phyloP scores from a whole-genome alignment of 2,888 invertebrate species.

The Eucriotettix oculatus region DNA sequence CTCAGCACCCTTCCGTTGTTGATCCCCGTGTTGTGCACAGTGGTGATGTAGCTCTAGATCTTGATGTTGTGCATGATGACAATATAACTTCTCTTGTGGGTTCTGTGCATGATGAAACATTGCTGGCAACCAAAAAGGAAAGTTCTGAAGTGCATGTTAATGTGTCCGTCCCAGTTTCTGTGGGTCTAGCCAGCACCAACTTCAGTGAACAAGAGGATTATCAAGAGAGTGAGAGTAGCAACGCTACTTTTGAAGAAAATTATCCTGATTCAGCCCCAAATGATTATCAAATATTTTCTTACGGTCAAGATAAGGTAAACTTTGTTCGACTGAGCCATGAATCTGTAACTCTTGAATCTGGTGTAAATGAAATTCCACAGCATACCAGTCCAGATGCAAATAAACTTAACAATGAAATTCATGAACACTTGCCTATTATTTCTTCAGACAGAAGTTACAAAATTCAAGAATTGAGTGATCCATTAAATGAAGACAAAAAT shows the following conservation, averaged over 20 bases:
- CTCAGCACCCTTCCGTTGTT: constrained; percentile 2
- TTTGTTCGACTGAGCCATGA: constrained; percentile 26
- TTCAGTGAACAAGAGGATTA: constrained; percentile 1
- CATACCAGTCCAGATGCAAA: constrained; percentile 16
- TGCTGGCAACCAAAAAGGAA: neutral
- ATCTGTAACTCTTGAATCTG: constrained; percentile 11
- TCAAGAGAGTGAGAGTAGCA: neutral
- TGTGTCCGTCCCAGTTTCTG: constrained; percentile 12
- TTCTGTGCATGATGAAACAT: constrained; percentile 2
- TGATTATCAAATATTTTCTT: constrained; percentile 20
- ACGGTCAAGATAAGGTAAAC: constrained; percentile 29
- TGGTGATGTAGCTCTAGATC: constrained; percentile 8
- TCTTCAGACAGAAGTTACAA: neutral
- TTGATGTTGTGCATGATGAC: constrained; percentile 13
- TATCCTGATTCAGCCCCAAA: constrained; percentile 14
- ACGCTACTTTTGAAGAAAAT: too few relatives aligned
- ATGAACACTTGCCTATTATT: constrained; percentile 1
- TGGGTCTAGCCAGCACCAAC: constrained; percentile 5
- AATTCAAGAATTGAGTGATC: neutral
- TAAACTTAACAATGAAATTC: constrained; percentile 13
- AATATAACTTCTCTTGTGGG: constrained; percentile 4
- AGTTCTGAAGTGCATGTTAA: constrained; percentile 9
- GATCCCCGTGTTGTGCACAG: constrained; percentile 2
- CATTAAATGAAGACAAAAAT: neutral
- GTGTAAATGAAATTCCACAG: constrained; percentile 8